Conservation (phyloP, 1,140 invertebrate genomes). For the Planococcus citri region DNA sequence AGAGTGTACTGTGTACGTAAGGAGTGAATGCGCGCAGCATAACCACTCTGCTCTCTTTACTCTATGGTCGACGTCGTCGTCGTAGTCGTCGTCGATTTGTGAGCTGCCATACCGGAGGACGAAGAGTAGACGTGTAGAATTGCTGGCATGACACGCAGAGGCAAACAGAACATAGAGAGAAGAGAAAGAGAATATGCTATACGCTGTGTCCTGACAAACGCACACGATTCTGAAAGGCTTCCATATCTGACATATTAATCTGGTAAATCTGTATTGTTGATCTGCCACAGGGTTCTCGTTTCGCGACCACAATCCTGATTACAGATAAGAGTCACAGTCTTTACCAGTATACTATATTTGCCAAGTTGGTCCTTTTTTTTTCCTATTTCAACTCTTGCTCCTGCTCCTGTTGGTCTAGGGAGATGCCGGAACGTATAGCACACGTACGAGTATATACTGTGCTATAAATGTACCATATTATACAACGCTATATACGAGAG, state of each 20-base stretch:
- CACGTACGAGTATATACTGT: neutral
- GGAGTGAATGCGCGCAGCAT: neutral
- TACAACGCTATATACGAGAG: too few relatives aligned
- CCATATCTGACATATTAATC: slow-evolving; percentile 19
- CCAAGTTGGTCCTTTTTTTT: neutral
- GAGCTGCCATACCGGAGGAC: too few relatives aligned
- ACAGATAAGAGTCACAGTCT: slow-evolving; percentile 1
- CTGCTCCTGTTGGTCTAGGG: neutral
- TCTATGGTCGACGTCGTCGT: too few relatives aligned
- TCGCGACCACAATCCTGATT: slow-evolving; percentile 16
- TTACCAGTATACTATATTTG: neutral
- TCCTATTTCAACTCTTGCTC: neutral
- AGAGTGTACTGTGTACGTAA: neutral
- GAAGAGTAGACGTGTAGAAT: neutral
- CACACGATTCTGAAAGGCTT: slow-evolving; percentile 4
- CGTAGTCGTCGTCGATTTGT: too few relatives aligned
- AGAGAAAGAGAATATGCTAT: neutral
- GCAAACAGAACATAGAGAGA: too few relatives aligned
- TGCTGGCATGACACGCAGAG: too few relatives aligned
- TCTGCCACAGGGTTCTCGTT: slow-evolving; percentile 19
- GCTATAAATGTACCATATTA: neutral
- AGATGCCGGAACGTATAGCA: neutral
- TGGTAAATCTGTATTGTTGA: slow-evolving; percentile 18
- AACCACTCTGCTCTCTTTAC: too few relatives aligned
- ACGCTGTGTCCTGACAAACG: slow-evolving; percentile 3